Evolutionary conservation across 2,888 invertebrate genomes (phyloP).

Genomic region (Rhagonycha lutea): DNA sequence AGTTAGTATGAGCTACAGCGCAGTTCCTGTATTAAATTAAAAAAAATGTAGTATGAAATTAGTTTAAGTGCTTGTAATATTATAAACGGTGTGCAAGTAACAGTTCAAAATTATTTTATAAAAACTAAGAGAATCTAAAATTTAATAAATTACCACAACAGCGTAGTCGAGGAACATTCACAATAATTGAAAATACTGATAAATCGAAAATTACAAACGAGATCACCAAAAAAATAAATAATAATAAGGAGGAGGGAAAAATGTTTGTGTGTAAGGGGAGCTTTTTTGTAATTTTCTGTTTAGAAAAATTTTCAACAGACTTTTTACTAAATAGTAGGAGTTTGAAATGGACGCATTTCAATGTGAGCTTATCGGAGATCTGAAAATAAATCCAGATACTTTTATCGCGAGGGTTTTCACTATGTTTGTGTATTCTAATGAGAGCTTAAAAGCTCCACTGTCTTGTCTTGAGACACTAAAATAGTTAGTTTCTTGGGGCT

Average conservation of each 20-base stretch:
- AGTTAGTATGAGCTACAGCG: neutral
- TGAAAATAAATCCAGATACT: neutral
- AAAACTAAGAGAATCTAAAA: neutral
- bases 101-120: neutral
- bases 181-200: neutral
- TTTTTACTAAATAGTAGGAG: neutral
- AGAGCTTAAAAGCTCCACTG: neutral
- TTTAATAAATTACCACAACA: neutral
- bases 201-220: neutral
- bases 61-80: slow-evolving; percentile 3
- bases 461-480: neutral
- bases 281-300: neutral
- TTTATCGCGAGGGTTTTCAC: neutral
- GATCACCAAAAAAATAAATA: neutral
- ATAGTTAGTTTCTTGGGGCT: neutral
- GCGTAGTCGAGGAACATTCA: neutral
- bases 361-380: neutral
- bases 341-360: neutral
- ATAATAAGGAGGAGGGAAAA: neutral
- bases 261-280: neutral
- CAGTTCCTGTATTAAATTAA: neutral
- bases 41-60: neutral
- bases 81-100: neutral
- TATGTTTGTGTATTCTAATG: neutral
- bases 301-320: neutral